Evolutionary conservation across 2,113 vertebrate species (phyloP).

Genomic region (Ramphastos sulfuratus): DNA sequence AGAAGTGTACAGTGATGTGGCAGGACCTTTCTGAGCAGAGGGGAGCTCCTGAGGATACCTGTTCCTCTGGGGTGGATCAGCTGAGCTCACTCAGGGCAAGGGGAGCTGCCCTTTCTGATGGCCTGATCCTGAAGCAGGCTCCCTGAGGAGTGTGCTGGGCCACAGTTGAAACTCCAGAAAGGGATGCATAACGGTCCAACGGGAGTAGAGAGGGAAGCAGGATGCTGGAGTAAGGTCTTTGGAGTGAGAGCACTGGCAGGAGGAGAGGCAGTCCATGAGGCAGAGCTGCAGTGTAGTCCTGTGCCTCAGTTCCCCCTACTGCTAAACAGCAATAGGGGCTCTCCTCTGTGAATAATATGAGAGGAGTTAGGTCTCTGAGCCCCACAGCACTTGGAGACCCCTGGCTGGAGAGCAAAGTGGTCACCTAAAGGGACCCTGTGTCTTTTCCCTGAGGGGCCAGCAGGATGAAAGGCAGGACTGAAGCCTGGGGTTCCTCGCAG

Average conservation of each 20-base stretch:
- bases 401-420: fast-evolving
- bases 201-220: background rate
- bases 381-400: fast-evolving
- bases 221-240: fast-evolving
- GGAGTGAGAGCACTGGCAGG: background rate
- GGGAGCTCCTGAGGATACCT: background rate
- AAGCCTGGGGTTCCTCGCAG: background rate
- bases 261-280: background rate
- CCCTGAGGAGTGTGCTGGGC: background rate
- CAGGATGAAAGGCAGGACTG: background rate
- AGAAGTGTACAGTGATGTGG: fast-evolving
- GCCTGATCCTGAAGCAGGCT: background rate
- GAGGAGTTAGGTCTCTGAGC: background rate
- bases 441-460: background rate
- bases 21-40: background rate
- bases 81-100: too few species aligned
- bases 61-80: background rate
- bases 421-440: background rate
- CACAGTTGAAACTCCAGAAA: fast-evolving
- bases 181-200: background rate
- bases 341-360: background rate
- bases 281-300: background rate
- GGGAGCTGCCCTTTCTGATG: background rate
- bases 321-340: background rate
- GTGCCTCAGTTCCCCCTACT: fast-evolving